Conservation (phyloP, 2,797 vertebrate genomes). For the Syngnathus rostellatus region DNA sequence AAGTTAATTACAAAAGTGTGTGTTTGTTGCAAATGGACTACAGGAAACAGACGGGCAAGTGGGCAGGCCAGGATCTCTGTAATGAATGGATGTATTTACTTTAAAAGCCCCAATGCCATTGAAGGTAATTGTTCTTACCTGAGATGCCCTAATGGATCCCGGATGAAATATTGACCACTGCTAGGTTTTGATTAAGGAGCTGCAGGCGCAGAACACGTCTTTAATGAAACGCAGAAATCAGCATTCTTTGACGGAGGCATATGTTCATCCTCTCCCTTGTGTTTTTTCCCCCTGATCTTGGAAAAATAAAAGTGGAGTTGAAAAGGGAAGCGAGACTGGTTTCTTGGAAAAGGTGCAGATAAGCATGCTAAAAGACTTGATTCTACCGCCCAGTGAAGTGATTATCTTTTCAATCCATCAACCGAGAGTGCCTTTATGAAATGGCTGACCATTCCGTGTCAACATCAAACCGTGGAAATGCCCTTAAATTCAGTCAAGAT, state of each 20-base stretch:
- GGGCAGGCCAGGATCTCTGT: conserved; percentile 28
- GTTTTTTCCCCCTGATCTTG: neutral
- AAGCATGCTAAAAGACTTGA: conserved; percentile 66
- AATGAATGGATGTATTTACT: conserved; percentile 70
- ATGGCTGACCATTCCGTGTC: conserved; percentile 44
- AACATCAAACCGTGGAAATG: neutral
- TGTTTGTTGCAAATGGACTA: conserved; percentile 46
- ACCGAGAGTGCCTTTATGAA: conserved; percentile 45
- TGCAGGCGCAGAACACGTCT: conserved; percentile 71
- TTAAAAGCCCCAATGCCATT: conserved; percentile 41
- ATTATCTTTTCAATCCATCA: conserved; percentile 67
- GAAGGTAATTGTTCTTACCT: conserved; percentile 76
- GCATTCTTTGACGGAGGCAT: conserved; percentile 56
- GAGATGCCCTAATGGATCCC: conserved; percentile 74
- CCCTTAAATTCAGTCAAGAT: neutral
- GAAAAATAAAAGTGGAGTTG: neutral
- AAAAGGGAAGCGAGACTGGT: conserved; percentile 21
- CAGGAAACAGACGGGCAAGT: conserved; percentile 41
- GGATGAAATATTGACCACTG: conserved; percentile 80
- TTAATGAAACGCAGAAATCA: conserved; percentile 72
- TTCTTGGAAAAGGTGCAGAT: conserved; percentile 56
- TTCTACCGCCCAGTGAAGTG: conserved; percentile 59
- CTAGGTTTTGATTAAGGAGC: conserved; percentile 80
- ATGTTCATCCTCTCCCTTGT: conserved; percentile 3
- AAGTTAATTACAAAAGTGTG: neutral